Evolutionary conservation across 2,888 invertebrate species (phyloP).

Genomic region (Perizoma affinitatum): DNA sequence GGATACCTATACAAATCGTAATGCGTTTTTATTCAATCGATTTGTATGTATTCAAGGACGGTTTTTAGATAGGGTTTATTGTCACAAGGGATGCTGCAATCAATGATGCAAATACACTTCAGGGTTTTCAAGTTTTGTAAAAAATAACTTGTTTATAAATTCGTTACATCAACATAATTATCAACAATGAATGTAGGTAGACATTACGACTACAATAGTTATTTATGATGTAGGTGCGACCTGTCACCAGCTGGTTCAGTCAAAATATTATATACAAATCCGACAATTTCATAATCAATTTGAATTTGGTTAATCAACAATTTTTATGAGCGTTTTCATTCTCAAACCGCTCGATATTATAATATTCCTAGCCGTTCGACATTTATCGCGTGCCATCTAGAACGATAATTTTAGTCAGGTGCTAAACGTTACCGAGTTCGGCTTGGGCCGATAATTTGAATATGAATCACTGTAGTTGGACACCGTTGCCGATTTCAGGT

Average conservation of each 20-base stretch:
- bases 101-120: no score
- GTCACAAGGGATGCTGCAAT: no score
- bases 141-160: no score
- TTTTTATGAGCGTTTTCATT: slow-evolving; percentile 7
- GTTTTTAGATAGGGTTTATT: no score
- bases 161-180: no score
- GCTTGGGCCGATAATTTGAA: slow-evolving; percentile 27
- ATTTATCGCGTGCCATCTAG: slow-evolving; percentile 13
- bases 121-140: no score
- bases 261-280: slow-evolving; percentile 9
- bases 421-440: slow-evolving; percentile 27
- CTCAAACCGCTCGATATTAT: slow-evolving; percentile 8
- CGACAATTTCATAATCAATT: slow-evolving; percentile 12
- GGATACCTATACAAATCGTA: no score
- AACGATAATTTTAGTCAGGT: slow-evolving; percentile 28
- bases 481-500: slow-evolving; percentile 12
- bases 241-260: neutral
- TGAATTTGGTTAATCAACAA: slow-evolving; percentile 7
- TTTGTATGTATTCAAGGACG: no score
- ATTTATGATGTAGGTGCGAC: no score
- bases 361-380: slow-evolving; percentile 3
- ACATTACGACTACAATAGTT: no score
- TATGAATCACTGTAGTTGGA: slow-evolving; percentile 26
- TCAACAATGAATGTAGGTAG: no score
- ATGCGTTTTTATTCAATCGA: no score